Conservation (phyloP, 2,113 vertebrate genomes). For the Oreotrochilus melanogaster region DNA sequence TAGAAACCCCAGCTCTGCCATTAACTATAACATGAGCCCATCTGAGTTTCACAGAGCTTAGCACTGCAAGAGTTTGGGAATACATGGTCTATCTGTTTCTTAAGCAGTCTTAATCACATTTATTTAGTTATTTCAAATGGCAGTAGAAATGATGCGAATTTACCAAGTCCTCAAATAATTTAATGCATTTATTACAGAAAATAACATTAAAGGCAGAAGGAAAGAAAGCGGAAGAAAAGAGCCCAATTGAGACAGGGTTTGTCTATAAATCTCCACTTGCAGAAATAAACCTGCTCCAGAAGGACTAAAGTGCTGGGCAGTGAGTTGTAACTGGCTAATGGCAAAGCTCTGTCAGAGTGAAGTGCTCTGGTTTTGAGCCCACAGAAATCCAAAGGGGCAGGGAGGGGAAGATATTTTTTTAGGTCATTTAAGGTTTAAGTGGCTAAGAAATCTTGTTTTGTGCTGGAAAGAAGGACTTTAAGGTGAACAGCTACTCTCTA, state of each 20-base stretch:
- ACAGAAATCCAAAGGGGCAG: not conserved
- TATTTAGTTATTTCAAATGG: slow-evolving; percentile 12
- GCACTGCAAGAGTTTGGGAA: not conserved
- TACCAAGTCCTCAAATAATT: not conserved
- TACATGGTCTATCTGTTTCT: not conserved
- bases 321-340: not conserved
- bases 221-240: not conserved
- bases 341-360: not conserved
- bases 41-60: not conserved
- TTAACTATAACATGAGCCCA: not conserved
- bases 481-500: not conserved
- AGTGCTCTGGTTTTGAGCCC: not conserved
- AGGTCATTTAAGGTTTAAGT: not conserved
- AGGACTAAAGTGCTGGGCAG: not conserved
- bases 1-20: not conserved
- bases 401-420: not conserved
- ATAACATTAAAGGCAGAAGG: not conserved
- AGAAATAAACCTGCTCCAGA: not conserved
- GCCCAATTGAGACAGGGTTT: not conserved
- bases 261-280: not conserved
- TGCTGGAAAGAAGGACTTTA: not conserved
- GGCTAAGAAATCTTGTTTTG: not conserved
- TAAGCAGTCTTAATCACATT: not conserved
- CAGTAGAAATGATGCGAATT: not conserved
- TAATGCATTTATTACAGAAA: not conserved